Conservation (phyloP, 2,888 invertebrate genomes). For the Hyalella azteca region DNA sequence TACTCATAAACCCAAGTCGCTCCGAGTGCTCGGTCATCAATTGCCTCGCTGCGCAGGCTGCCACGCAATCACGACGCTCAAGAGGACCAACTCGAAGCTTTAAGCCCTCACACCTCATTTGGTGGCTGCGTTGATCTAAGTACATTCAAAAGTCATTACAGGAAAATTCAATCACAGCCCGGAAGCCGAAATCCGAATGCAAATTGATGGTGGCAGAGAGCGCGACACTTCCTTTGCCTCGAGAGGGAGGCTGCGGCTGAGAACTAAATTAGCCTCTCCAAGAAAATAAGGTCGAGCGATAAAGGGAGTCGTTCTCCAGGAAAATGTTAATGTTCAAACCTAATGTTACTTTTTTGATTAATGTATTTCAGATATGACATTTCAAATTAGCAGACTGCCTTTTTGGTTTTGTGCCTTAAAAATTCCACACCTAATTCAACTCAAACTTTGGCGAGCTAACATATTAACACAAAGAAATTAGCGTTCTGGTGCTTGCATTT, state of each 20-base stretch:
- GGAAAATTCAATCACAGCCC: slow-evolving; percentile 35
- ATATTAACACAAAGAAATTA: no score
- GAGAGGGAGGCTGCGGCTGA: neutral
- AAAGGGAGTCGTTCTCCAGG: no score
- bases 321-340: no score
- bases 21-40: neutral
- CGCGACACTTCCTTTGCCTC: slow-evolving; percentile 17
- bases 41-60: neutral
- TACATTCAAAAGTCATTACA: slow-evolving; percentile 32
- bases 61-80: neutral
- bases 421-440: no score
- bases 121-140: slow-evolving; percentile 7
- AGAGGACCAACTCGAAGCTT: neutral
- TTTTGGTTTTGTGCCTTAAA: no score
- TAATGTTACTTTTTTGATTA: no score
- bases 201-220: slow-evolving; percentile 6
- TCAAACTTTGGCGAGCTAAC: no score
- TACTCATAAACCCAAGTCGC: no score
- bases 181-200: slow-evolving; percentile 33
- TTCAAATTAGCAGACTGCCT: no score
- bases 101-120: slow-evolving; percentile 15
- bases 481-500: no score
- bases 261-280: neutral
- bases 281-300: neutral
- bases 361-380: no score